Base-by-base conservation (phyloP, 2,888 invertebrate genomes). In the Sesia apiformis region DNA sequence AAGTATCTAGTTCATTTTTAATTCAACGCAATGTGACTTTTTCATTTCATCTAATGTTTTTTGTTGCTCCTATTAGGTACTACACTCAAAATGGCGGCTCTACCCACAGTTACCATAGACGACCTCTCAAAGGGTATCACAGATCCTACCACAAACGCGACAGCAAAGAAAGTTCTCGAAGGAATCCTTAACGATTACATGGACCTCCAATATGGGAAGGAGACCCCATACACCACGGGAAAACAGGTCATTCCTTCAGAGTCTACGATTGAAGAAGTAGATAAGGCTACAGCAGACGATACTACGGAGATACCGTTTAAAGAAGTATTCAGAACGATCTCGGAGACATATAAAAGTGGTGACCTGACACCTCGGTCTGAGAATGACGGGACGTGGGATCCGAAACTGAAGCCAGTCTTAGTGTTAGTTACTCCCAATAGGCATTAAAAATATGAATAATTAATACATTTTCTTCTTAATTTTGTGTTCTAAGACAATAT, bases 161-260 rank as follows among this genome's bases (percentile, higher is more conserved):
- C 63, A 46, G 65, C 78, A 3, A 77, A 77, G 66, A 85, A 77
- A 57, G 81, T 84, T 51, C 69, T 86, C 6, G 81, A 78, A 66
- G 81, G 84, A 3, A 60, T 88, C 5, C 69, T 88, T 0, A 84
- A 85, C 46, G 88, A 88, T 60, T 84, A 67, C 66, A 86, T 88
- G 87, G 85, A 86, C 57, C 67, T 88, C 0, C 81, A 81, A 39
- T 85, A 79, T 50, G 81, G 70, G 0, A 83, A 82, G 57, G 76
- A 77, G 53, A 88, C 86, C 3, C 81, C 82, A 0, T 88, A 84
- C 65, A 87, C 88, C 0, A 85, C 84, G 2, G 88, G 88, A 4
- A 72, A 85, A 57, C 76, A 75, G 53, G 77, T 88, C 0, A 8
- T 88, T 0, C 88, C 88, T 0, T 53, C 65, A 0, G 81, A 72